Evolutionary conservation across 2,888 invertebrate genomes (phyloP), one percentile per base, ranked within the genome.

Genomic region (Biston stratarius): DNA sequence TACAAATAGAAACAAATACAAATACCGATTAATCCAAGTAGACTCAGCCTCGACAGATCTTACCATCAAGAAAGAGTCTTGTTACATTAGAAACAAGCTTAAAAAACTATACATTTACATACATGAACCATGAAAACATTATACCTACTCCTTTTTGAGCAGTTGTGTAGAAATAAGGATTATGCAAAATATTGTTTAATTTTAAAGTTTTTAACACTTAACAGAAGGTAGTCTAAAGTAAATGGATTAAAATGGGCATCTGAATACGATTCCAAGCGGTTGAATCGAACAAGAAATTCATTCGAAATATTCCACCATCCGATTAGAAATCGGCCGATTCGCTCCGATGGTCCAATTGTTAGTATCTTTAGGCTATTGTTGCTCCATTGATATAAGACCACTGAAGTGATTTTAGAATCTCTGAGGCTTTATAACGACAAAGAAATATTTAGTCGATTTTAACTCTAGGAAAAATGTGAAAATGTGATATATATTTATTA

Each of bases 321-420:
- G 59, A 65, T 65, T 65, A 10, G 55, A 48, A 59, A 64, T 64
- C 58, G 34, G 49, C 5, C 33, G n/a, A 48, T 60, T 34, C 60
- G 55, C 53, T 60, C 60, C 44, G 38, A 10, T 60, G 60, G 36
- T 48, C 48, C 64, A 48, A 65, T 65, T 60, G 61, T 53, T 34
- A 55, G 14, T 44, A 34, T 15, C 49, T 42, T 33, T 48, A 36
- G 52, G 47, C 48, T 47, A 60, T 65, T 60, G 55, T 65, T 40
- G 59, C 34, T 53, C 52, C 36, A 34, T 64, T 64, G 52, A 59
- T 59, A 53, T 52, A 47, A 59, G 47, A 59, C 34, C 64, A 59
- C 34, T 59, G 53, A 38, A 65, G 42, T 49, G 53, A 40, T 47
- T 59, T 60, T 55, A 12, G n/a, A 8, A 11, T 12, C 8, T 40